These are phyloP conservation scores for Blennius ocellaris DNA, from an alignment of 2,113 vertebrate genomes.

Conservation along the genomic window DNA sequence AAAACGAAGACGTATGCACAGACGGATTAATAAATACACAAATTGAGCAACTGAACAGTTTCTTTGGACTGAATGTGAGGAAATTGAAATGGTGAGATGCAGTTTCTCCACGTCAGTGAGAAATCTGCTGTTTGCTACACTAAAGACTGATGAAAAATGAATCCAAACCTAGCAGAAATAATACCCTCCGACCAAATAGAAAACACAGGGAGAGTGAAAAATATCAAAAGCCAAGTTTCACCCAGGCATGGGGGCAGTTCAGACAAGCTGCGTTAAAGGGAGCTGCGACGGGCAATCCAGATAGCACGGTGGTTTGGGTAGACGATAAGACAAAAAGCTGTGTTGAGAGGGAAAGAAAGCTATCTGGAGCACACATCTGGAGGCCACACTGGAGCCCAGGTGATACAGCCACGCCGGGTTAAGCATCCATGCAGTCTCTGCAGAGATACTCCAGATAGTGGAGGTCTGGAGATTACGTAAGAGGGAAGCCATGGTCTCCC, in stretches of 20 bases:
- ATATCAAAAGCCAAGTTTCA: constrained; percentile 54
- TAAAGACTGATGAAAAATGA: constrained; percentile 24
- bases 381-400: constrained; percentile 80
- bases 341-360: constrained; percentile 84
- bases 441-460: constrained; percentile 75
- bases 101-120: too few species aligned
- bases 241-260: constrained; percentile 70
- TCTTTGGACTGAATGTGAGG: too few species aligned
- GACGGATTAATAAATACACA: too few species aligned
- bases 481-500: constrained; percentile 63
- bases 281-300: constrained; percentile 52
- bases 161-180: constrained; percentile 31
- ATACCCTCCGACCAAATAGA: constrained; percentile 51
- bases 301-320: constrained; percentile 74
- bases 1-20: too few species aligned
- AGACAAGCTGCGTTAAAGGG: constrained; percentile 76
- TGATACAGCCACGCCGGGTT: constrained; percentile 70
- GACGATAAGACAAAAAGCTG: constrained; percentile 74
- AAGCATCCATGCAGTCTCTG: constrained; percentile 61
- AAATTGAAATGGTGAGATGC: too few species aligned
- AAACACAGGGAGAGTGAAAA: constrained; percentile 69
- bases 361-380: constrained; percentile 77
- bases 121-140: background rate
- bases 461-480: constrained; percentile 81
- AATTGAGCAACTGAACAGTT: too few species aligned